Evolutionary conservation across 2,113 vertebrate species (phyloP), one percentile per base, ranked within the genome.

Genomic region (Chaetorhynchus papuensis): DNA sequence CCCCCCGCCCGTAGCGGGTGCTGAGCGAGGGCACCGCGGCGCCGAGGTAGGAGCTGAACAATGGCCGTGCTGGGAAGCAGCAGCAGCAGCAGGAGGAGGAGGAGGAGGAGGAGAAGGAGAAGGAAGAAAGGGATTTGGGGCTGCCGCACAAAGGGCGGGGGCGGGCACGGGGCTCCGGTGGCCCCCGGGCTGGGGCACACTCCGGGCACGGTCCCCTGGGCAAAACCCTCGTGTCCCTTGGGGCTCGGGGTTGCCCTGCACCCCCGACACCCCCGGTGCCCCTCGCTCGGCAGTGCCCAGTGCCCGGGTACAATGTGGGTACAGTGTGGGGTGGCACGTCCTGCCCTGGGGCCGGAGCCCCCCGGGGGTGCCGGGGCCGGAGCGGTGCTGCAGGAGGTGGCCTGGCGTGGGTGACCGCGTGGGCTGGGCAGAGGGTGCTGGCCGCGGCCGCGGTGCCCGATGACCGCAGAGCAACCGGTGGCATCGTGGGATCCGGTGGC

Each of bases 11-110:
- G 2, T 39, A 71, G 76, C 19, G 4, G 76, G 53, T 30, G 61
- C 91, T 50, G 83, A 85, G 74, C 6, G 16, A 61, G 41, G 66
- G 68, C 79, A 35, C 23, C 13, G 16, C 60, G 15, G 28, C 33
- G 12, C 63, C 7, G 82, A 97, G 91, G 94, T 96, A 94, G 91
- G 93, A 93, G 11, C 45, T 2, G 24, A 93, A 83, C 76, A 81
- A 87, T 37, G 93, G 93, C 68, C 4, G 49, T 37, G 71, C 41
- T 7, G 64, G 78, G 82, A 54, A 9, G n/a, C 30, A 22, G 59
- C 10, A 56, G 82, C 1, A 71, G 83, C 7, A 39, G 83, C 7
- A 39, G 63, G 27, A 90, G 83, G 24, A 83, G 52, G 45, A 75
- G 63, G 4, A 54, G 83, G 8, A 39, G 63, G 27, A 90, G 83